A percentile compares a stretch with the other conserved stretches of the same genome.
Evolutionary conservation across 2,113 vertebrate genomes (phyloP).

Genomic region (Corapipo altera): DNA sequence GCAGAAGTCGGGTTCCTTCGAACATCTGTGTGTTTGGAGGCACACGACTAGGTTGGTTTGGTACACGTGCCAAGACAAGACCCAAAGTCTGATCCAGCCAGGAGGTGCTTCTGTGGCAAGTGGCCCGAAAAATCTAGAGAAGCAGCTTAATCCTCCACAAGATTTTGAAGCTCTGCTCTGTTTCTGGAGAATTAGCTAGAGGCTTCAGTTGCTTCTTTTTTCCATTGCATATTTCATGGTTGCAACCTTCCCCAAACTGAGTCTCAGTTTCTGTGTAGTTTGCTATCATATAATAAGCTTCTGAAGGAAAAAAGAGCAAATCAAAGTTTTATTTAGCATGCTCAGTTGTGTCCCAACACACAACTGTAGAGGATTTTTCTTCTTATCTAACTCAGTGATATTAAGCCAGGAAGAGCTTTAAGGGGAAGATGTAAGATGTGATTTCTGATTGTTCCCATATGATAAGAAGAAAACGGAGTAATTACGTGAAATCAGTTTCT

Average conservation of each 20-base stretch:
- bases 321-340: background rate
- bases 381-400: background rate
- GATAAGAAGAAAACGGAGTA: background rate
- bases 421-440: background rate
- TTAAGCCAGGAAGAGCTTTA: background rate
- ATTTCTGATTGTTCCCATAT: background rate
- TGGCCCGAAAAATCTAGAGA: slow-evolving; percentile 31
- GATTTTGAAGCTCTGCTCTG: background rate
- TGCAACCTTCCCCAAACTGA: background rate
- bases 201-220: background rate
- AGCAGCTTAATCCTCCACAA: background rate
- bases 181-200: background rate
- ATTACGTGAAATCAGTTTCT: background rate
- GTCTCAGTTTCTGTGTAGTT: background rate
- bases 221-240: background rate
- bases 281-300: background rate
- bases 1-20: slow-evolving; percentile 41
- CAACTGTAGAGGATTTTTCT: background rate
- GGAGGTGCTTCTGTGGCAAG: slow-evolving; percentile 17
- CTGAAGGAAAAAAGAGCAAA: background rate
- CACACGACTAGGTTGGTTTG: background rate
- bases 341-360: background rate
- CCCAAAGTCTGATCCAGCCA: slow-evolving; percentile 29
- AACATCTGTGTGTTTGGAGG: slow-evolving; percentile 56
- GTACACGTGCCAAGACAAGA: background rate